A percentile compares a stretch with the other conserved stretches of the same genome.
Conservation (phyloP, 2,888 invertebrate genomes). For the Pollenia amentaria region DNA sequence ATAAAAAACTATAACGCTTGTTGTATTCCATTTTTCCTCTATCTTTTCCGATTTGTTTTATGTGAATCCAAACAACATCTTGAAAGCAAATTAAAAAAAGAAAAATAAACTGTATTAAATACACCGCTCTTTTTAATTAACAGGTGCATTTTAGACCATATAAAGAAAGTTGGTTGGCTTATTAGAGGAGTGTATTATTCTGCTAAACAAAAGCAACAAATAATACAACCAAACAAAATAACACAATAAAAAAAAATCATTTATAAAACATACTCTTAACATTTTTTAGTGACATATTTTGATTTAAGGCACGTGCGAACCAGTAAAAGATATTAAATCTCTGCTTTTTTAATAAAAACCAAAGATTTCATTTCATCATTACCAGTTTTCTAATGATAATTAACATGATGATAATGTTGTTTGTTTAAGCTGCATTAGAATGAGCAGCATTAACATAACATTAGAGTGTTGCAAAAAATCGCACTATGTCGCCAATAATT, state of each 20-base stretch:
- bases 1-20: conserved; percentile 7
- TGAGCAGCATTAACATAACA: conserved; percentile 41
- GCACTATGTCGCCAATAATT: conserved; percentile 64
- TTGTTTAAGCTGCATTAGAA: neutral
- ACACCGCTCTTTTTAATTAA: conserved; percentile 65
- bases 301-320: conserved; percentile 67
- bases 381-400: neutral
- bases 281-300: conserved; percentile 67
- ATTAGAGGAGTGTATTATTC: conserved; percentile 64
- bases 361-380: neutral
- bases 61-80: conserved; percentile 13
- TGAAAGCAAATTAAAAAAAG: neutral
- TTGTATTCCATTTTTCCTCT: conserved; percentile 1
- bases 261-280: conserved; percentile 49
- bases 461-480: conserved; percentile 71
- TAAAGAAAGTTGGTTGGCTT: conserved; percentile 55
- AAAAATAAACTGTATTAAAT: conserved; percentile 18
- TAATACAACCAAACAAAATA: neutral
- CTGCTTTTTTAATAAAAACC: neutral
- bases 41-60: neutral
- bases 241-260: conserved; percentile 1
- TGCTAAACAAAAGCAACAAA: conserved; percentile 6
- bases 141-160: conserved; percentile 71
- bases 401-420: conserved; percentile 6
- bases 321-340: conserved; percentile 15